Evolutionary conservation across 2,113 vertebrate species (phyloP), one percentile per base, ranked within the genome.

Genomic region (Microtus oregoni): DNA sequence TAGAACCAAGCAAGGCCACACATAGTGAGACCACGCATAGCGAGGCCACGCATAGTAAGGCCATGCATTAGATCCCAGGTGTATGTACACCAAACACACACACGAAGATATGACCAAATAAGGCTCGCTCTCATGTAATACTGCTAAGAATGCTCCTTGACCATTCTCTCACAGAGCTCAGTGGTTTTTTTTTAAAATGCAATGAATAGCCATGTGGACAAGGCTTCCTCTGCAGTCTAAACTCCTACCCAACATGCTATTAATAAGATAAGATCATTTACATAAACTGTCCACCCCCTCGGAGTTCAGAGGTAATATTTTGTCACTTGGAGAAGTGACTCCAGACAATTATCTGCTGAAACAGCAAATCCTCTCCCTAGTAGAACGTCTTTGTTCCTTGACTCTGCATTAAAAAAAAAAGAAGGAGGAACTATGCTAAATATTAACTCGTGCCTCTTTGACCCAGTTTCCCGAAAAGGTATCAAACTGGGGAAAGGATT

Each of bases 381-480:
- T 0, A 0, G 78, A 96, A 44, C 22, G 89, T 77, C 98, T 99
- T 99, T 99, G 97, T 99, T 98, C 94, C 73, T 97, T 98, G 98
- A 98, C 97, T 98, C 98, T 98, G 98, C 94, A 76, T 98, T 99
- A 98, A 97, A 96, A 95, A 97, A 96, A 97, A 14, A 55, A 55
- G 55, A 26, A 83, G 47, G 38, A 63, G 67, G 47, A 86, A 95
- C 97, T 95, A 92, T 97, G 96, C 98, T 98, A 98, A 98, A 98
- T 97, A 98, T 98, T 98, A 98, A 98, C 98, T 96, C 97, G 95
- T 96, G 98, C 97, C 97, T 98, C 98, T 98, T 98, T 96, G 98
- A 98, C 98, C 98, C 94, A 98, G 95, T 98, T 98, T 98, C 98
- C 97, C 96, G 97, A 95, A 98, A 98, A 98, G 98, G 95, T 88